Conservation (phyloP, 2,797 vertebrate species). For the Pelochelys cantorii region DNA sequence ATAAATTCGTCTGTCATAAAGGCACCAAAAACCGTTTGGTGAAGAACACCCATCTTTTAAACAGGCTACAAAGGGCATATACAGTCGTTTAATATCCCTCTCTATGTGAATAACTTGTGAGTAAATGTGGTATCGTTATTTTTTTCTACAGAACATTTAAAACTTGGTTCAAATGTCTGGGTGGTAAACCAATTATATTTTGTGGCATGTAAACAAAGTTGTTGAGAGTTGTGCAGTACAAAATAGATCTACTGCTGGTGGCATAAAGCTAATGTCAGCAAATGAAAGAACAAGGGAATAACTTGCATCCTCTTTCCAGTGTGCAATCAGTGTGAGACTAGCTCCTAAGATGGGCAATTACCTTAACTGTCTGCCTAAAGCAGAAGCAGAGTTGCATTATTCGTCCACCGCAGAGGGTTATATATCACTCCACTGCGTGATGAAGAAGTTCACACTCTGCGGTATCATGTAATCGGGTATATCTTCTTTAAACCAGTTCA, state of each 20-base stretch:
- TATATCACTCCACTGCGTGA: conserved; percentile 44
- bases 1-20: conserved; percentile 35
- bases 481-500: neutral
- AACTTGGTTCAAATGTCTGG: conserved; percentile 55
- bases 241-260: conserved; percentile 32
- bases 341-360: conserved; percentile 70
- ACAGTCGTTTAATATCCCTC: conserved; percentile 45
- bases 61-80: conserved; percentile 21
- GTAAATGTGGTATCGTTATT: neutral
- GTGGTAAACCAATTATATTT: conserved; percentile 63
- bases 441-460: conserved; percentile 59
- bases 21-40: neutral
- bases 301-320: conserved; percentile 54
- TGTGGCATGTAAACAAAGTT: conserved; percentile 69
- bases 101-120: neutral
- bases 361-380: conserved; percentile 72
- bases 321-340: conserved; percentile 63
- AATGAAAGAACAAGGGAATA: conserved; percentile 65
- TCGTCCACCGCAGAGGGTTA: conserved; percentile 56
- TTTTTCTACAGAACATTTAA: conserved; percentile 41
- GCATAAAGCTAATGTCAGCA: conserved; percentile 62
- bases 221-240: conserved; percentile 23
- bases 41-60: conserved; percentile 41
- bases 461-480: conserved; percentile 25
- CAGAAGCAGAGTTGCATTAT: conserved; percentile 60